These are phyloP conservation scores for Pristionchus pacificus DNA, from an alignment of 1,140 invertebrate genomes.

Conservation along the genomic window DNA sequence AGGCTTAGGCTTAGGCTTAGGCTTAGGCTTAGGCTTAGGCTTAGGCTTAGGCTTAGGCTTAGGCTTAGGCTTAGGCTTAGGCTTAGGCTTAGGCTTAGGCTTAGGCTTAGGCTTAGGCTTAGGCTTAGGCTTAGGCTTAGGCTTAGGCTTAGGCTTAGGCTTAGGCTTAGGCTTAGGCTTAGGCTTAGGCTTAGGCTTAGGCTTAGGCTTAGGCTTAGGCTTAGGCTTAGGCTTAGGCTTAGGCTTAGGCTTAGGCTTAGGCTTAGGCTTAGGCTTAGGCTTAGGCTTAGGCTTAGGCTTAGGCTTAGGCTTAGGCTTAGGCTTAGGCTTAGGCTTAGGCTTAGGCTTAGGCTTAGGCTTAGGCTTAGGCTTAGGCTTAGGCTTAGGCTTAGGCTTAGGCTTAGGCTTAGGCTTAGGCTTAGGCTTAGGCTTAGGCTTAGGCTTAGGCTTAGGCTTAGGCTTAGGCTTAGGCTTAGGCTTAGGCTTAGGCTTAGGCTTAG, in stretches of 20 bases:
- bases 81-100: too few relatives aligned
- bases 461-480: background rate
- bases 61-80: constrained; percentile 15
- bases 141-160: constrained; percentile 8
- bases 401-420: constrained; percentile 9
- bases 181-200: constrained; percentile 7
- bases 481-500: constrained; percentile 1
- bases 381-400: constrained; percentile 9
- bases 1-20: background rate
- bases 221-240: background rate
- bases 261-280: constrained; percentile 5
- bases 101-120: constrained; percentile 15
- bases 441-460: constrained; percentile 12
- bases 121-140: constrained; percentile 14
- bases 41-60: constrained; percentile 14
- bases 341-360: constrained; percentile 6
- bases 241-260: background rate
- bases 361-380: constrained; percentile 12
- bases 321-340: constrained; percentile 10
- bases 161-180: background rate
- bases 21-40: constrained; percentile 12
- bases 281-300: constrained; percentile 7
- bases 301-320: background rate
- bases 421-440: background rate
- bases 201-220: constrained; percentile 4